phyloP scores from a whole-genome alignment of 2,113 vertebrate genomes.

The Vulpes lagopus region DNA sequence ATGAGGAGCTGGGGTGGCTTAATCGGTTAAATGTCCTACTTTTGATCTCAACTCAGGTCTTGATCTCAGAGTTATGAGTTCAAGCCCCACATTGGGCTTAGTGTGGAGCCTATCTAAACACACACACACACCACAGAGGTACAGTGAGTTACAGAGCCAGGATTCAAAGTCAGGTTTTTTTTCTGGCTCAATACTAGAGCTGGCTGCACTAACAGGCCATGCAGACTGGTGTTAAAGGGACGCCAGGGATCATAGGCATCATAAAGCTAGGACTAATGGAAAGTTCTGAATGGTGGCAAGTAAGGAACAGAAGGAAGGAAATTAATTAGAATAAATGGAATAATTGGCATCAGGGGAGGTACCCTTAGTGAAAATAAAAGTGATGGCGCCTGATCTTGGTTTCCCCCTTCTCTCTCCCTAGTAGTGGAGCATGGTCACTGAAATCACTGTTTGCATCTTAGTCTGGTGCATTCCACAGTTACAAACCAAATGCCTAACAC shows the following conservation, averaged over 20 bases:
- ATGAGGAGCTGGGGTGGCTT: background rate
- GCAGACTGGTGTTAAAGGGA: background rate
- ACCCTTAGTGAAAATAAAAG: slow-evolving; percentile 41
- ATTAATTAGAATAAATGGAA: background rate
- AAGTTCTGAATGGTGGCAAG: slow-evolving; percentile 17
- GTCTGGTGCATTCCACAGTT: background rate
- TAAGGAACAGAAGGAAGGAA: slow-evolving; percentile 15
- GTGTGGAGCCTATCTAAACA: background rate
- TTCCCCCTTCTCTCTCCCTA: background rate
- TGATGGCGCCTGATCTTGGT: background rate
- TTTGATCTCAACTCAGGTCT: background rate
- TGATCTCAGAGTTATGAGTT: background rate
- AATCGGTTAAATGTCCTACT: background rate
- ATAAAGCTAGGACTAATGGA: background rate
- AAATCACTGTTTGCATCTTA: background rate
- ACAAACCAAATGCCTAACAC: background rate
- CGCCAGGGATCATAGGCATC: background rate
- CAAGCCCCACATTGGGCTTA: background rate
- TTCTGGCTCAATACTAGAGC: background rate
- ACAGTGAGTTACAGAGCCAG: background rate
- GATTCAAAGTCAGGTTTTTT: slow-evolving; percentile 11
- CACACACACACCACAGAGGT: background rate
- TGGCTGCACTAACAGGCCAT: background rate
- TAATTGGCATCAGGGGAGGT: background rate
- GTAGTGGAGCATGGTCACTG: background rate